Evolutionary conservation across 2,888 invertebrate species (phyloP).

Genomic region (Vanessa cardui): DNA sequence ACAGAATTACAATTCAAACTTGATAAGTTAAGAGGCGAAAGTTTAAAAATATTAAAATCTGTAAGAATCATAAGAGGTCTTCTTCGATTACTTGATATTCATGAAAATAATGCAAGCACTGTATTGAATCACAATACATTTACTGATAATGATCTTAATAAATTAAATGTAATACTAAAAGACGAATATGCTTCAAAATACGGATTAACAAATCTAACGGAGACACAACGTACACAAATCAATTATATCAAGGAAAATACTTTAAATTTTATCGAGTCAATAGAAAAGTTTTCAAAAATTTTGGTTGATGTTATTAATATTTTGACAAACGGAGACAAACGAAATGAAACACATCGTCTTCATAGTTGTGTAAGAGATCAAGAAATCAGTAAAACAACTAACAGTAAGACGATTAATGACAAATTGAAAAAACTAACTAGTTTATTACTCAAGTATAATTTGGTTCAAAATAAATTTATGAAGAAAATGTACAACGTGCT

Average conservation of each 20-base stretch:
- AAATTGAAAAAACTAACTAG: slow-evolving; percentile 53
- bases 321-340: slow-evolving; percentile 46
- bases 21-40: slow-evolving; percentile 55
- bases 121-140: slow-evolving; percentile 36
- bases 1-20: slow-evolving; percentile 55
- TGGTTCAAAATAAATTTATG: slow-evolving; percentile 64
- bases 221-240: slow-evolving; percentile 54
- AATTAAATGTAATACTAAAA: slow-evolving; percentile 56
- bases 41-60: slow-evolving; percentile 55
- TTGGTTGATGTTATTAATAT: slow-evolving; percentile 59
- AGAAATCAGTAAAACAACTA: slow-evolving; percentile 24
- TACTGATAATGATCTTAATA: slow-evolving; percentile 48
- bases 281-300: slow-evolving; percentile 60
- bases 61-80: slow-evolving; percentile 61
- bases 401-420: slow-evolving; percentile 34
- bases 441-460: slow-evolving; percentile 57
- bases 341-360: slow-evolving; percentile 20
- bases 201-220: slow-evolving; percentile 43
- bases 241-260: slow-evolving; percentile 60
- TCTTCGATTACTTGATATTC: slow-evolving; percentile 37
- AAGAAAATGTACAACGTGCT: slow-evolving; percentile 58
- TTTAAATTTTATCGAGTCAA: slow-evolving; percentile 56
- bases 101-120: slow-evolving; percentile 28
- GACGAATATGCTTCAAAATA: slow-evolving; percentile 41
- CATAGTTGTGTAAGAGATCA: slow-evolving; percentile 29